phyloP scores from a whole-genome alignment of 1,140 invertebrate species.

The Drosophila parvula region DNA sequence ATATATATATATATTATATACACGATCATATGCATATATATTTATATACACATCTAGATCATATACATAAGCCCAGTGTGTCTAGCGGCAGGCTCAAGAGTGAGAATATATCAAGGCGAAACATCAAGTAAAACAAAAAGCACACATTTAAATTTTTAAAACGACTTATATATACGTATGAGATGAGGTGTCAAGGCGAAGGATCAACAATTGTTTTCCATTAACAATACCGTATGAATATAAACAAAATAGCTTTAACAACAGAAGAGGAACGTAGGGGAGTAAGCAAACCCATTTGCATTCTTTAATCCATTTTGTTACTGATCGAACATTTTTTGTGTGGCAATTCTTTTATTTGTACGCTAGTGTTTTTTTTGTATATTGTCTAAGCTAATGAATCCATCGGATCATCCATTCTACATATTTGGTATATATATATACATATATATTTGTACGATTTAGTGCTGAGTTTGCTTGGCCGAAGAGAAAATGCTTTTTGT shows the following conservation, averaged over 20 bases:
- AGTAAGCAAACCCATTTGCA: conserved; percentile 28
- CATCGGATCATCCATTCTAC: conserved; percentile 42
- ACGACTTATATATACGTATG: conserved; percentile 36
- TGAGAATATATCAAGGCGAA: conserved; percentile 63
- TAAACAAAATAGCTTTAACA: conserved; percentile 78
- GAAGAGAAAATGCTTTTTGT: conserved; percentile 67
- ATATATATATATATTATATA: no score
- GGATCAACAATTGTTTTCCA: conserved; percentile 72
- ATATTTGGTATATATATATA: conserved; percentile 29
- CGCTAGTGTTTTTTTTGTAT: conserved; percentile 36
- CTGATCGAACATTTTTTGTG: conserved; percentile 35
- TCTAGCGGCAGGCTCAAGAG: conserved; percentile 76
- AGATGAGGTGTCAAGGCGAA: conserved; percentile 16
- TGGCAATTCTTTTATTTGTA: conserved; percentile 49
- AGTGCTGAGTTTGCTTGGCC: conserved; percentile 51
- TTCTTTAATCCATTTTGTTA: conserved; percentile 29
- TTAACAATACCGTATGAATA: conserved; percentile 70
- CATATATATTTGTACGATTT: conserved; percentile 45
- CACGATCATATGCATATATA: conserved; percentile 47
- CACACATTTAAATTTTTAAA: conserved; percentile 61
- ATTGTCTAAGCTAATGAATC: conserved; percentile 44
- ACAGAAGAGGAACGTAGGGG: not conserved
- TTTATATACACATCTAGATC: conserved; percentile 52
- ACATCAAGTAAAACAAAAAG: conserved; percentile 23
- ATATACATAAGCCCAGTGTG: conserved; percentile 72